A percentile compares a stretch with the other conserved stretches of the same genome.
These are phyloP conservation scores for Mactromeris polynyma DNA, from an alignment of 2,888 invertebrate species.

Conservation along the genomic window DNA sequence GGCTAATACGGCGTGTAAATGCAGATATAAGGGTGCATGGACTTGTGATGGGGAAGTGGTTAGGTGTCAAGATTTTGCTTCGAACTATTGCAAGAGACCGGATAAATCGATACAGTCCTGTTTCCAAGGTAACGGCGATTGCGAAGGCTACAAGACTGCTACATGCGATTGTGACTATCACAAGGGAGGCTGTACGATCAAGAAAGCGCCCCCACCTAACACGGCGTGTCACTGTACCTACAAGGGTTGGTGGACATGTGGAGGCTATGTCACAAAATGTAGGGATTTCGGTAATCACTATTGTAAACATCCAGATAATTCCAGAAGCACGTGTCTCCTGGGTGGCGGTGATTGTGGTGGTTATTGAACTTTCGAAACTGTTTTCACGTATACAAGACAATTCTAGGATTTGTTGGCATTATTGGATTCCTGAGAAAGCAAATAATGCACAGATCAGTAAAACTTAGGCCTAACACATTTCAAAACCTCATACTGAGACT, in stretches of 20 bases:
- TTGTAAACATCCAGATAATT: conserved; percentile 34
- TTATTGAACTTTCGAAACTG: too few relatives aligned
- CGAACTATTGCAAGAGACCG: conserved; percentile 12
- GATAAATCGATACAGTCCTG: conserved; percentile 21
- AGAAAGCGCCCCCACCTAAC: background rate
- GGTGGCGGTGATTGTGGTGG: conserved; percentile 44
- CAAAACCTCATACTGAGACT: too few relatives aligned
- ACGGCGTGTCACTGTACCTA: conserved; percentile 40
- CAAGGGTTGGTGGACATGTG: conserved; percentile 44
- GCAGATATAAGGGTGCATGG: background rate
- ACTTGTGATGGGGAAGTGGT: conserved; percentile 19
- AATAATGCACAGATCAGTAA: too few relatives aligned
- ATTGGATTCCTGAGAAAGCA: too few relatives aligned
- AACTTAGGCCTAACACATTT: too few relatives aligned
- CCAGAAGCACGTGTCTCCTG: conserved; percentile 12
- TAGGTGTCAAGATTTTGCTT: background rate
- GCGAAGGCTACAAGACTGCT: too few relatives aligned
- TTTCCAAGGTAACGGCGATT: conserved; percentile 26
- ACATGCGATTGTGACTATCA: too few relatives aligned
- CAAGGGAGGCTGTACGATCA: conserved; percentile 32
- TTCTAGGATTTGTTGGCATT: too few relatives aligned
- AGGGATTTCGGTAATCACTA: background rate
- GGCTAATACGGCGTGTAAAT: conserved; percentile 28
- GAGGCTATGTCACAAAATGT: conserved; percentile 25
- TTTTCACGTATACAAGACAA: too few relatives aligned